A percentile compares a stretch with the other conserved stretches of the same genome.
These are phyloP conservation scores for Volucella inflata DNA, from an alignment of 2,888 invertebrate genomes.

Conservation along the genomic window DNA sequence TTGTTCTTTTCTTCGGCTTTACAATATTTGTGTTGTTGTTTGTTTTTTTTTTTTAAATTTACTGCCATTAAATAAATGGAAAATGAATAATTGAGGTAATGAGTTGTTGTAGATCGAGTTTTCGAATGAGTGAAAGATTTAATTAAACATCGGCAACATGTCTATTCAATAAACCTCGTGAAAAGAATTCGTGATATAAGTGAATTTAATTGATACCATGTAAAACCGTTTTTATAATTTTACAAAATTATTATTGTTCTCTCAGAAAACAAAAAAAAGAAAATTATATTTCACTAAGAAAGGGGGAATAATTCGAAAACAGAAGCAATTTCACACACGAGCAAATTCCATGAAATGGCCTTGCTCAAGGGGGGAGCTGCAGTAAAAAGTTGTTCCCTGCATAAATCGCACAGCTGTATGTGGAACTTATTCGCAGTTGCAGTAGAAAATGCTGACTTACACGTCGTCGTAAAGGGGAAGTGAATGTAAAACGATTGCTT, in stretches of 20 bases:
- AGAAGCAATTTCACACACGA: slow-evolving; percentile 67
- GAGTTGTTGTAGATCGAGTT: slow-evolving; percentile 20
- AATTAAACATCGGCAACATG: no score
- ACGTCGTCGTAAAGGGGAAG: slow-evolving; percentile 36
- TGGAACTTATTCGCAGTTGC: slow-evolving; percentile 40
- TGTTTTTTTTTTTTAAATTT: slow-evolving; percentile 28
- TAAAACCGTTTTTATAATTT: no score
- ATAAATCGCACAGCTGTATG: slow-evolving; percentile 8
- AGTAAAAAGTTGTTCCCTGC: slow-evolving; percentile 27
- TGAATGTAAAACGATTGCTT: slow-evolving; percentile 61
- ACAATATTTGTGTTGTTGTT: slow-evolving; percentile 20
- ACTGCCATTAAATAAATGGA: slow-evolving; percentile 21
- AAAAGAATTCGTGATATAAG: no score
- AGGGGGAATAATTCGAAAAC: neutral
- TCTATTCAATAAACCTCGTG: no score
- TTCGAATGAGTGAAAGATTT: neutral
- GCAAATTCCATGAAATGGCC: slow-evolving; percentile 62
- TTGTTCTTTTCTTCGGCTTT: slow-evolving; percentile 3
- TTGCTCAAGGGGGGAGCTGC: slow-evolving; percentile 42
- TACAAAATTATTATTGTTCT: neutral
- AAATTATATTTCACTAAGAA: neutral
- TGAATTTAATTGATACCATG: no score
- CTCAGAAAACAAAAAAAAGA: neutral
- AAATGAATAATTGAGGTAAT: slow-evolving; percentile 2
- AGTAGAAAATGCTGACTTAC: slow-evolving; percentile 17